Percentiles rank a stretch among this genome's conserved stretches.
Evolutionary conservation across 2,888 invertebrate genomes (phyloP).

Genomic region (Catocala sponsa): DNA sequence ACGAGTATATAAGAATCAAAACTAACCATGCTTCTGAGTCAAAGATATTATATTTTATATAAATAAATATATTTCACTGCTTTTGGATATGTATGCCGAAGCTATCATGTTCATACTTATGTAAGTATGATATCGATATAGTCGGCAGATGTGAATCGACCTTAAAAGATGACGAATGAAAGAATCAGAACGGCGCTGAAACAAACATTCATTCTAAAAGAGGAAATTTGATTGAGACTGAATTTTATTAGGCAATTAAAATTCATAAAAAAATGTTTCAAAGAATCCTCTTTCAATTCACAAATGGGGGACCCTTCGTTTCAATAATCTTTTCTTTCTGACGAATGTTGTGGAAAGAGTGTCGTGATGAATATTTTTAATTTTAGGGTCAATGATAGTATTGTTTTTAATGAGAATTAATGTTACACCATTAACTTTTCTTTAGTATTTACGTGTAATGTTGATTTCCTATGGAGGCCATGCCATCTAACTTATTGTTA

Average conservation of each 20-base stretch:
- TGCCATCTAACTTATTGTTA: no score
- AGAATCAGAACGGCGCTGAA: constrained; percentile 20
- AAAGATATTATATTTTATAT: no score
- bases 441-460: no score
- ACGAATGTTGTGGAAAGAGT: constrained; percentile 28
- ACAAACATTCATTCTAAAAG: constrained; percentile 33
- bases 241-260: constrained; percentile 73
- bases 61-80: no score
- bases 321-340: constrained; percentile 35
- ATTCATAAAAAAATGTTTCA: constrained; percentile 63
- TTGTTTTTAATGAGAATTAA: no score
- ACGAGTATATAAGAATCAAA: no score
- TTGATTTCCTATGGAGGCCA: no score
- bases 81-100: no score
- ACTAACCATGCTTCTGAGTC: no score
- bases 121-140: no score
- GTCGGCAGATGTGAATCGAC: neutral
- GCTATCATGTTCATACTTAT: no score
- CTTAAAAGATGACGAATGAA: constrained; percentile 11
- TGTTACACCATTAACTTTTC: no score
- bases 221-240: constrained; percentile 66
- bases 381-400: constrained; percentile 16
- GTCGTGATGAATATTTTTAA: constrained; percentile 44
- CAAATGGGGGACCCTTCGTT: constrained; percentile 51
- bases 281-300: constrained; percentile 57